Evolutionary conservation across 2,797 vertebrate genomes (phyloP), one percentile per base, ranked within the genome.

Genomic region (Malurus leucopterus): DNA sequence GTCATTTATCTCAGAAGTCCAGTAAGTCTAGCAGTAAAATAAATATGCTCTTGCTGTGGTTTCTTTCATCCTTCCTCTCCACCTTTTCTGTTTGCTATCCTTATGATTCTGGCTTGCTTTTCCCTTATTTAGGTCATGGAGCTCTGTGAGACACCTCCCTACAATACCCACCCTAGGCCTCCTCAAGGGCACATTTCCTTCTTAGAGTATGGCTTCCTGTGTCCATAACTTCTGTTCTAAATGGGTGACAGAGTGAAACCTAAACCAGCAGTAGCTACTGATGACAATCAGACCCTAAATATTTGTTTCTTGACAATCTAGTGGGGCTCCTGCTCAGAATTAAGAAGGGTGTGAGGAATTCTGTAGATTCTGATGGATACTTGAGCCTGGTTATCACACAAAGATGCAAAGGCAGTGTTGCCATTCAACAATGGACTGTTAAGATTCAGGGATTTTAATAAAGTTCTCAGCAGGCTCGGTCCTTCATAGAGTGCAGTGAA

Each of bases 1-100:
- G 79, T 71, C 41, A 83, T 76, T 94, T 89, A 71, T 57, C 26
- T 82, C 67, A 46, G 54, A 91, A 94, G 79, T 67, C 71, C 71
- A 81, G 47, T 57, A 81, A 89, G 19, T 46, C 61, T 84, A 83
- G 23, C 3, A 15, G 41, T 58, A 61, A 23, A 78, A 81, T 40
- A 79, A 24, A 4, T 22, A 47, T n/a, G 30, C 3, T 80, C 5
- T 94, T 77, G 26, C 29, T 65, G 21, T 51, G 18, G 0, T 86
- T 80, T 72, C 43, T 77, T 86, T 64, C 24, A 71, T 76, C 22
- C 16, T 89, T 29, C 4, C 5, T 67, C 23, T 89, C 47, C 8
- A 26, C 38, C 40, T 51, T 54, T 78, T 92, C 41, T 82, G 21
- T 70, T 76, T 74, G 5, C 47, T 51, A 3, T 38, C 55, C 32